A percentile compares a stretch with the other conserved stretches of the same genome.
Evolutionary conservation across 2,113 vertebrate species (phyloP).

Genomic region (Himantopus leucocephalus): DNA sequence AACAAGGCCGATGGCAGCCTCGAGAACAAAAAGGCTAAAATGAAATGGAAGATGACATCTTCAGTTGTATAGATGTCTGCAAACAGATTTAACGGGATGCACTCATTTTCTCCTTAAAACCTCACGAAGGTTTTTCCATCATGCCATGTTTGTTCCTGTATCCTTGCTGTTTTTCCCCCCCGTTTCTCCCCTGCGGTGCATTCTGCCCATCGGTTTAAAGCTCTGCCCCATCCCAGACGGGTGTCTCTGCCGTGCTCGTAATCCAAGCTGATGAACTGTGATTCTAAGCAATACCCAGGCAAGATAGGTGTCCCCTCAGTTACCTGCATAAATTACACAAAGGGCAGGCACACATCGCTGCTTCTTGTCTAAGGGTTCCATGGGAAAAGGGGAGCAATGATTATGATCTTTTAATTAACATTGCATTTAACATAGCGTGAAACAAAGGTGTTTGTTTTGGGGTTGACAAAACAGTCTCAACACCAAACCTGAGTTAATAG

Average conservation of each 20-base stretch:
- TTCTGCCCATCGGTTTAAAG: background rate
- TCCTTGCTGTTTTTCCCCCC: background rate
- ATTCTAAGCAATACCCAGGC: background rate
- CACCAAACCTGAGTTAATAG: background rate
- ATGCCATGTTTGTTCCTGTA: background rate
- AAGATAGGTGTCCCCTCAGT: background rate
- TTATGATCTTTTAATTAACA: slow-evolving; percentile 78
- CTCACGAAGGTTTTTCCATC: background rate
- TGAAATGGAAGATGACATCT: slow-evolving; percentile 21
- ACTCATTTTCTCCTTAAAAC: background rate
- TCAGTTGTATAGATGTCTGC: background rate
- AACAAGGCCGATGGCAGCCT: background rate
- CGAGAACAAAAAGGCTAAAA: slow-evolving; percentile 13
- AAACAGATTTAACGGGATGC: background rate
- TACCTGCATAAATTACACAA: background rate
- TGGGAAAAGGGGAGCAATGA: slow-evolving; percentile 52
- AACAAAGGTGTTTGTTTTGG: slow-evolving; percentile 55
- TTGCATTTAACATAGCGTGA: slow-evolving; percentile 34
- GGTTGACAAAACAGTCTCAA: background rate
- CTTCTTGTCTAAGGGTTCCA: slow-evolving; percentile 23
- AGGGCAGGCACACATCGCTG: background rate
- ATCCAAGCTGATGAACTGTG: background rate
- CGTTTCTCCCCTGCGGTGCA: accelerated
- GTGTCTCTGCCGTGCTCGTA: background rate
- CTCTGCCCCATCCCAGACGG: background rate